Conservation (phyloP, 2,797 vertebrate genomes). For the Centroberyx gerrardi region DNA sequence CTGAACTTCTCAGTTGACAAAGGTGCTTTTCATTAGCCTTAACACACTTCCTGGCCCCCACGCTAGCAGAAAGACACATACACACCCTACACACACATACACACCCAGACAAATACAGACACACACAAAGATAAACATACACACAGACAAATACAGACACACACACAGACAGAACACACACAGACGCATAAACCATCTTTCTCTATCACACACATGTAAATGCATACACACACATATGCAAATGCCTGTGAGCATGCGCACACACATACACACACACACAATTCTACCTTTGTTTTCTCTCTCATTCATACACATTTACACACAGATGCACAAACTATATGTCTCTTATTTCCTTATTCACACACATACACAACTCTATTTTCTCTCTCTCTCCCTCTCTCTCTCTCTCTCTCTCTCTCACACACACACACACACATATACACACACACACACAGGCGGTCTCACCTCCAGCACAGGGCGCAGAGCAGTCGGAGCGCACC, state of each 20-base stretch:
- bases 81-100: slow-evolving; percentile 13
- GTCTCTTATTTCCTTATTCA: too few species aligned
- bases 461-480: slow-evolving; percentile 90
- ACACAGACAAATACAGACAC: not conserved
- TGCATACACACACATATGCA: not conserved
- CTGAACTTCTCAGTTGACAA: slow-evolving; percentile 59
- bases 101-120: not conserved
- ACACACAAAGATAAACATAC: not conserved
- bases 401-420: too few species aligned
- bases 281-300: too few species aligned
- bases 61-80: not conserved
- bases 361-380: too few species aligned
- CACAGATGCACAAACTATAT: not conserved
- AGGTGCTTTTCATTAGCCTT: slow-evolving; percentile 70
- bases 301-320: too few species aligned
- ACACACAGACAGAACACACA: slow-evolving; percentile 6
- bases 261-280: not conserved
- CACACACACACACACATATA: not conserved
- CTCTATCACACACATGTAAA: not conserved
- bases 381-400: too few species aligned
- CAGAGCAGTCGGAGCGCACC: slow-evolving; percentile 92
- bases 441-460: slow-evolving; percentile 1
- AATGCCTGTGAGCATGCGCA: too few species aligned
- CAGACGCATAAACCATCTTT: too few species aligned
- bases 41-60: slow-evolving; percentile 46